Percentiles rank a stretch among this genome's conserved stretches.
Evolutionary conservation across 2,888 invertebrate genomes (phyloP).

Genomic region (Erebia epiphron): DNA sequence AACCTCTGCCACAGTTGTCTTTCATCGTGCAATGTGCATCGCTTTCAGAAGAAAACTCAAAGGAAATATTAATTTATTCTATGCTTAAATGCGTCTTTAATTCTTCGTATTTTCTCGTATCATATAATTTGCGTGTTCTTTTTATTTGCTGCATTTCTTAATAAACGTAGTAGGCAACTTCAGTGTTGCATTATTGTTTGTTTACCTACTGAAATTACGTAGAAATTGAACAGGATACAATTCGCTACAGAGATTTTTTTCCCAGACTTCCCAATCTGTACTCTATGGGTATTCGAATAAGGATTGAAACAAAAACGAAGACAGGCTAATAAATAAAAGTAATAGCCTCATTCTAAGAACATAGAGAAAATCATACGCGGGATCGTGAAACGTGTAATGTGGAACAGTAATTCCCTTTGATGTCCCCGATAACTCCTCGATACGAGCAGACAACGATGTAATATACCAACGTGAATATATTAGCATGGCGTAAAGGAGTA

Average conservation of each 20-base stretch:
- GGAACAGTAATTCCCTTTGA: slow-evolving; percentile 23
- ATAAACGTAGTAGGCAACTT: not conserved
- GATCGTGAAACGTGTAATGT: slow-evolving; percentile 21
- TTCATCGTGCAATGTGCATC: too few relatives aligned
- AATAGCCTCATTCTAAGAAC: slow-evolving; percentile 7
- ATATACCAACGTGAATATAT: slow-evolving; percentile 19
- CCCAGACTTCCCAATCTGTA: not conserved
- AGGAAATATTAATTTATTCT: too few relatives aligned
- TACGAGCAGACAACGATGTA: slow-evolving; percentile 19
- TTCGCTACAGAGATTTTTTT: not conserved
- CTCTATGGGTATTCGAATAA: too few relatives aligned
- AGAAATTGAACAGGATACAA: slow-evolving; percentile 12
- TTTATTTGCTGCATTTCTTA: not conserved
- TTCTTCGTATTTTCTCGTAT: not conserved
- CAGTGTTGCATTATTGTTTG: not conserved
- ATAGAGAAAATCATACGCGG: slow-evolving; percentile 21
- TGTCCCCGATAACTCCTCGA: slow-evolving; percentile 18
- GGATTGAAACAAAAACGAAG: not conserved
- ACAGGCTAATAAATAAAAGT: slow-evolving; percentile 5
- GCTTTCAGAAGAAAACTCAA: too few relatives aligned
- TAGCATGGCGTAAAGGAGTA: slow-evolving; percentile 8
- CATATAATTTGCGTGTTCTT: not conserved
- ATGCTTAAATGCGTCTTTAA: too few relatives aligned
- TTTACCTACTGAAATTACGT: not conserved
- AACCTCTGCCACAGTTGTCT: too few relatives aligned